Evolutionary conservation across 2,888 invertebrate genomes (phyloP).

Genomic region (Bombylius discolor): DNA sequence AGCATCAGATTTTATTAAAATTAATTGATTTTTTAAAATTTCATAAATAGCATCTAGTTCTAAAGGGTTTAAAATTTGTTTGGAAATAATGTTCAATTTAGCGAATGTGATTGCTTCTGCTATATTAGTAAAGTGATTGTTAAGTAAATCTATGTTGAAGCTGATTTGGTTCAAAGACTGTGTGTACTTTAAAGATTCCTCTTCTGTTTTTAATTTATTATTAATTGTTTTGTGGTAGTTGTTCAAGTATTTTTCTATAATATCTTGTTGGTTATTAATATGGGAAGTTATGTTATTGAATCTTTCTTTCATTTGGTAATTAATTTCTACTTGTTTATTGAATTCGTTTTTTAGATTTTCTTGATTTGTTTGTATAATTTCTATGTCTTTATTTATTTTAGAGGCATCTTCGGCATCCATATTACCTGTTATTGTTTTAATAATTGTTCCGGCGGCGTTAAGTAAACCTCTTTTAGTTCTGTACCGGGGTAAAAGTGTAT

Average conservation of each 20-base stretch:
- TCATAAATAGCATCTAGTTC: constrained; percentile 6
- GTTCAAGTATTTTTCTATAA: constrained; percentile 3
- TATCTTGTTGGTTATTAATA: constrained; percentile 8
- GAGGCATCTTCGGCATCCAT: not conserved
- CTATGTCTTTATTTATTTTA: not conserved
- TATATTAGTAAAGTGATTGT: constrained; percentile 9
- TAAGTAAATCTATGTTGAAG: constrained; percentile 9
- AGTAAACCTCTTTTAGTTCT: constrained; percentile 1
- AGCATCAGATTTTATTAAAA: not conserved
- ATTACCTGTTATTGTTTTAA: not conserved
- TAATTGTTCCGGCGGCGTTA: not conserved
- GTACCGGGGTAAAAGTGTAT: not conserved
- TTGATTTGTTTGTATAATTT: not conserved
- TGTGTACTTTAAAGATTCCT: not conserved
- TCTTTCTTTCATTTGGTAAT: not conserved
- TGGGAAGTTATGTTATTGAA: not conserved
- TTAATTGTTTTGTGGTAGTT: constrained; percentile 4
- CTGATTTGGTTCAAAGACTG: constrained; percentile 8
- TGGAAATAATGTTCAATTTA: constrained; percentile 11
- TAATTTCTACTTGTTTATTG: not conserved
- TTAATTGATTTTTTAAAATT: not conserved
- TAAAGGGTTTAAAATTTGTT: constrained; percentile 8
- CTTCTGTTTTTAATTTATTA: not conserved
- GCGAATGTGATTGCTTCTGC: constrained; percentile 10
- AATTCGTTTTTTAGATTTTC: not conserved